phyloP scores from a whole-genome alignment of 2,113 vertebrate species.

The Tragulus kanchil region DNA sequence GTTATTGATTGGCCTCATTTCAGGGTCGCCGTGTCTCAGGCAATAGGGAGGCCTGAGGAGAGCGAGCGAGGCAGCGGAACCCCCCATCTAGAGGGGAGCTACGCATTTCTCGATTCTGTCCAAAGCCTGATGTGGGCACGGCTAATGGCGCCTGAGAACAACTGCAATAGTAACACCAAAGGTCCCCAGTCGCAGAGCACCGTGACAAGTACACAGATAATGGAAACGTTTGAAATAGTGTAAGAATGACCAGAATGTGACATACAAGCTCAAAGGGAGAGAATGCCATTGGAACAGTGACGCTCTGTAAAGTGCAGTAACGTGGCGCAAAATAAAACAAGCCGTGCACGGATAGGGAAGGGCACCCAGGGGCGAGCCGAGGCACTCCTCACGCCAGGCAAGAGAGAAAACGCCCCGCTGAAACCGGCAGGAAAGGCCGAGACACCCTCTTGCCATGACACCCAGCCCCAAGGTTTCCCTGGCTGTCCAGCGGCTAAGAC shows the following conservation, averaged over 20 bases:
- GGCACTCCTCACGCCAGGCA: not conserved
- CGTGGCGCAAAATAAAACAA: too few species aligned
- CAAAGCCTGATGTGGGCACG: not conserved
- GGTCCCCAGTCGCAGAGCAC: not conserved
- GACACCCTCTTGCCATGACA: fast-evolving
- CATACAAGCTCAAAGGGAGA: not conserved
- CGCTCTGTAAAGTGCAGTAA: not conserved
- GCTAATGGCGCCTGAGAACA: not conserved
- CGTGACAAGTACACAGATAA: not conserved
- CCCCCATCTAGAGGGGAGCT: fast-evolving
- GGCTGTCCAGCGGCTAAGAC: not conserved
- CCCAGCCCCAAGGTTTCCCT: not conserved
- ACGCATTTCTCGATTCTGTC: not conserved
- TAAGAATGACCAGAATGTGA: not conserved
- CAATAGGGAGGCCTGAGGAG: not conserved
- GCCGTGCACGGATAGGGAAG: fast-evolving
- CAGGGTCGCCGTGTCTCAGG: not conserved
- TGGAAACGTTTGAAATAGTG: not conserved
- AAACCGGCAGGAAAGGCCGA: not conserved
- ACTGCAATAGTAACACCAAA: too few species aligned
- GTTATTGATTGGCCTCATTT: not conserved
- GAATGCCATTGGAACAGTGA: not conserved
- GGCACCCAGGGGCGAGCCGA: not conserved
- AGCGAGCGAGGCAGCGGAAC: not conserved
- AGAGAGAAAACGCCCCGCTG: not conserved